Conservation (phyloP, 2,888 invertebrate species). For the Rhingia campestris region DNA sequence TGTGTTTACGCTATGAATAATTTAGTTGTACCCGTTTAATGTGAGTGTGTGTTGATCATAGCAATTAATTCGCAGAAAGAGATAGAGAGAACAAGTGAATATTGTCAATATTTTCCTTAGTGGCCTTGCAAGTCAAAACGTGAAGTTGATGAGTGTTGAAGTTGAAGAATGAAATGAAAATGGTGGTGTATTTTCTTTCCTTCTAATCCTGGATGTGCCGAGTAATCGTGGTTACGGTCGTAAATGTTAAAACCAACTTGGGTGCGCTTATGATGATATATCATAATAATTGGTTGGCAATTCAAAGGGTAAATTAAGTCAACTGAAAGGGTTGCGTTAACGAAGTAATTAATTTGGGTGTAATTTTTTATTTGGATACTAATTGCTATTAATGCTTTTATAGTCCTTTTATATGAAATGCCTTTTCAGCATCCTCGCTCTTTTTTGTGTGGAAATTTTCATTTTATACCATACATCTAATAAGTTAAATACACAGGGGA, state of each 20-base stretch:
- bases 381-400: slow-evolving; percentile 17
- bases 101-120: slow-evolving; percentile 65
- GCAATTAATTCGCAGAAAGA: slow-evolving; percentile 27
- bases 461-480: background rate
- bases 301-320: slow-evolving; percentile 37
- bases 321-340: slow-evolving; percentile 22
- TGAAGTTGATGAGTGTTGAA: slow-evolving; percentile 28
- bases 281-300: slow-evolving; percentile 45
- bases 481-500: background rate
- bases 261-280: slow-evolving; percentile 12
- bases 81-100: background rate
- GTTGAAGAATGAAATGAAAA: slow-evolving; percentile 15
- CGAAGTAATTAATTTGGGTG: slow-evolving; percentile 12
- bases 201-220: slow-evolving; percentile 18
- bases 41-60: slow-evolving; percentile 37
- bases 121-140: slow-evolving; percentile 27
- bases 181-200: slow-evolving; percentile 10
- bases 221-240: slow-evolving; percentile 22
- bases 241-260: slow-evolving; percentile 8
- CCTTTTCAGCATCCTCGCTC: background rate
- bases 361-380: slow-evolving; percentile 1
- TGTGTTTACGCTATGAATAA: slow-evolving; percentile 60
- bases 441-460: background rate
- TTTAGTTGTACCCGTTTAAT: slow-evolving; percentile 26
- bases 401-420: background rate